These are phyloP conservation scores for Lophius piscatorius DNA, from an alignment of 2,113 vertebrate genomes.

Conservation along the genomic window DNA sequence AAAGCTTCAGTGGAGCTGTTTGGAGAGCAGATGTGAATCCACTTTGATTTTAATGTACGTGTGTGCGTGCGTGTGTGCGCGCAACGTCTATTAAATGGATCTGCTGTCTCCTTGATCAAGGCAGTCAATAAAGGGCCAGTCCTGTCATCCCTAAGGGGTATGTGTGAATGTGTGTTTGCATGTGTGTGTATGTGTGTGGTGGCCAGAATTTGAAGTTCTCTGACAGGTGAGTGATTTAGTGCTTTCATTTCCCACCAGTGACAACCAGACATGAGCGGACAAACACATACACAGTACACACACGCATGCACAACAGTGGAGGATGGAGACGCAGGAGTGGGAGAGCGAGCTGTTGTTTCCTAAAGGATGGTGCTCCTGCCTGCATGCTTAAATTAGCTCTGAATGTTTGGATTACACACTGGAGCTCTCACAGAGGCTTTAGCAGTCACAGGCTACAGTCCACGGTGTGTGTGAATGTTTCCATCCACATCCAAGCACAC, in stretches of 20 bases:
- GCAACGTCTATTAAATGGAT: slow-evolving; percentile 77
- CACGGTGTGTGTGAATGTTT: slow-evolving; percentile 68
- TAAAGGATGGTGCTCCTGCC: slow-evolving; percentile 79
- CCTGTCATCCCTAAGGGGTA: slow-evolving; percentile 74
- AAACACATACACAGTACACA: slow-evolving; percentile 47
- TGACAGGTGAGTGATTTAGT: slow-evolving; percentile 81
- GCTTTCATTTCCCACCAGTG: slow-evolving; percentile 77
- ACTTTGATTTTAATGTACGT: slow-evolving; percentile 63
- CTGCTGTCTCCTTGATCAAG: slow-evolving; percentile 80
- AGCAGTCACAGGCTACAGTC: slow-evolving; percentile 70
- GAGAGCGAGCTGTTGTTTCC: slow-evolving; percentile 70
- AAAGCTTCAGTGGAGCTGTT: slow-evolving; percentile 48
- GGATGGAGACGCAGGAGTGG: slow-evolving; percentile 38
- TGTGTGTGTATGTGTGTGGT: slow-evolving; percentile 40
- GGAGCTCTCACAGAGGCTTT: slow-evolving; percentile 80
- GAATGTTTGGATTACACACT: slow-evolving; percentile 82
- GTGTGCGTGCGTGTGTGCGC: slow-evolving; percentile 22
- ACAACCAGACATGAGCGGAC: slow-evolving; percentile 52
- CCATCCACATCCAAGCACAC: slow-evolving; percentile 50
- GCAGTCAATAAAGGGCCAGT: slow-evolving; percentile 77
- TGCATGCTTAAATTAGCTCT: slow-evolving; percentile 82
- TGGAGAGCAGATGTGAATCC: slow-evolving; percentile 69
- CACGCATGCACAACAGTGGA: slow-evolving; percentile 22
- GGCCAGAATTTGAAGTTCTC: slow-evolving; percentile 71
- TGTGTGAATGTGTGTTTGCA: slow-evolving; percentile 43